A percentile compares a stretch with the other conserved stretches of the same genome.
phyloP scores from a whole-genome alignment of 1,140 invertebrate genomes.

The Drosophila lini region DNA sequence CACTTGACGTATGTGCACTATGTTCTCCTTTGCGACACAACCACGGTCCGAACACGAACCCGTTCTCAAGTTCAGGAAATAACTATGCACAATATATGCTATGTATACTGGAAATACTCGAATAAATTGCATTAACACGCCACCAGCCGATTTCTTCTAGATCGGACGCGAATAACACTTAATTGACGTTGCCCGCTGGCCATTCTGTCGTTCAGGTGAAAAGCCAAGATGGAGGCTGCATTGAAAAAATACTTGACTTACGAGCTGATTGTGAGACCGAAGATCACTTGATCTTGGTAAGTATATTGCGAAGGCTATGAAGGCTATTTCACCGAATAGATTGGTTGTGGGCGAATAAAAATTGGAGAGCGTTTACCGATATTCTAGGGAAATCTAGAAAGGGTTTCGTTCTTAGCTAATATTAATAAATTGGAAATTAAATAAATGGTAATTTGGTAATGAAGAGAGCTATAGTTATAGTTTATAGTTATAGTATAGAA shows the following conservation, averaged over 20 bases:
- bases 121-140: constrained; percentile 56
- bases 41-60: constrained; percentile 30
- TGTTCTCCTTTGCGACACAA: constrained; percentile 22
- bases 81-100: constrained; percentile 49
- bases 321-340: neutral
- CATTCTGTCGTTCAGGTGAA: constrained; percentile 33
- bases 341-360: neutral
- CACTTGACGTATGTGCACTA: constrained; percentile 15
- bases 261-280: constrained; percentile 10
- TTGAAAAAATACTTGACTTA: constrained; percentile 15
- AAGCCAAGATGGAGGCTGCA: constrained; percentile 28
- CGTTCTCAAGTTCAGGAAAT: constrained; percentile 82
- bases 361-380: too few species aligned
- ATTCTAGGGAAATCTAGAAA: neutral
- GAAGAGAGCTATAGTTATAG: too few species aligned
- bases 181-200: constrained; percentile 36
- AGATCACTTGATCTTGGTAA: constrained; percentile 25
- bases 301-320: neutral
- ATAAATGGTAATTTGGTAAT: neutral
- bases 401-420: too few species aligned
- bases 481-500: too few species aligned
- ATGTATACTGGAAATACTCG: constrained; percentile 54
- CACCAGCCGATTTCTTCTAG: constrained; percentile 53
- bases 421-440: neutral
- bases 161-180: constrained; percentile 39